These are phyloP conservation scores for Psettodes erumei DNA, from an alignment of 2,113 vertebrate species.

Conservation along the genomic window DNA sequence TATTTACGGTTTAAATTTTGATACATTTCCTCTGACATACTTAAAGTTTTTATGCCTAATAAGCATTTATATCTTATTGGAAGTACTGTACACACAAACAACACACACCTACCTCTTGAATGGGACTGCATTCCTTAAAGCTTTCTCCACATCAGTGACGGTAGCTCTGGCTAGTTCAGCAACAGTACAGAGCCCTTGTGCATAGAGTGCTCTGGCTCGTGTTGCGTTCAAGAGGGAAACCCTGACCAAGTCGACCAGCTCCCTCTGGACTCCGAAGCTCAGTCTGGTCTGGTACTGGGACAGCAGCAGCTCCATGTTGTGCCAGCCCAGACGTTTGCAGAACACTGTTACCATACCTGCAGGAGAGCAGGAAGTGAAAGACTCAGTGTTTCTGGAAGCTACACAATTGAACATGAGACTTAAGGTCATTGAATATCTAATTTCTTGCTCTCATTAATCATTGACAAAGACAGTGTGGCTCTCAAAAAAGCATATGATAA, in stretches of 20 bases:
- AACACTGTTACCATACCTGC: constrained; percentile 96
- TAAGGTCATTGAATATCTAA: not conserved
- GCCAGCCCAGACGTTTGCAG: constrained; percentile 94
- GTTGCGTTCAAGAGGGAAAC: constrained; percentile 92
- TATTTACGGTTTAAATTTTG: no score
- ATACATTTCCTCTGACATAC: no score
- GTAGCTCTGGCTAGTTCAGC: constrained; percentile 90
- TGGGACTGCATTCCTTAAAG: constrained; percentile 89
- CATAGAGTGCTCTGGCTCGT: constrained; percentile 88
- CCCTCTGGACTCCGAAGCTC: constrained; percentile 94
- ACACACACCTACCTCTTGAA: constrained; percentile 90
- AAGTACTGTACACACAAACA: not conserved
- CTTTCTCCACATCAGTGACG: constrained; percentile 85
- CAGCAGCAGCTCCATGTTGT: constrained; percentile 96
- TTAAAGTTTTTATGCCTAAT: no score
- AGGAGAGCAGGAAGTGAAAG: not conserved
- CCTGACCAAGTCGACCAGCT: constrained; percentile 95
- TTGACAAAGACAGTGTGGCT: no score
- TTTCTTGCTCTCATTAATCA: not conserved
- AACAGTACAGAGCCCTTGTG: constrained; percentile 89
- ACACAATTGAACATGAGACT: not conserved
- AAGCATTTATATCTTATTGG: not conserved
- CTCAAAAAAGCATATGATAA: not conserved
- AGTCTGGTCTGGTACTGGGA: constrained; percentile 97
- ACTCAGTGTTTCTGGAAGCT: not conserved